Evolutionary conservation across 1,140 invertebrate species (phyloP).

Genomic region (Luehdorfia chinensis): DNA sequence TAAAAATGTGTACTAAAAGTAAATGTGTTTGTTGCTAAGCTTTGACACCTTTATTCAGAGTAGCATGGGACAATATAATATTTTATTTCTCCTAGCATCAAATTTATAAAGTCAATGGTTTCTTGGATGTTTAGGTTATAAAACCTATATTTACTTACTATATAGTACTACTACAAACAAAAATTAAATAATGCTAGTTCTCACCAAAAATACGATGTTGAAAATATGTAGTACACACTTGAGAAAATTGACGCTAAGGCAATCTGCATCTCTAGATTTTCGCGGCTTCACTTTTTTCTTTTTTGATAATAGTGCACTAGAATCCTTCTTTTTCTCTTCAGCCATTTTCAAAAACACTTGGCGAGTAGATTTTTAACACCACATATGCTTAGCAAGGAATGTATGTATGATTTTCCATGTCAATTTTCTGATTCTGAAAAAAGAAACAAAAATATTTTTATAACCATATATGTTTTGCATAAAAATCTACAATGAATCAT

Average conservation of each 20-base stretch:
- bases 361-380: not conserved
- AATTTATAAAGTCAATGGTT: too few species aligned
- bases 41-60: too few species aligned
- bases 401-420: too few species aligned
- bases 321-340: constrained; percentile 67
- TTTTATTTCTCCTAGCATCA: too few species aligned
- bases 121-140: too few species aligned
- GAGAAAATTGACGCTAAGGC: constrained; percentile 86
- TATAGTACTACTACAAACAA: too few species aligned
- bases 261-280: constrained; percentile 82
- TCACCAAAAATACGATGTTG: constrained; percentile 88
- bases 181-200: constrained; percentile 33
- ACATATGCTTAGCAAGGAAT: too few species aligned
- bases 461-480: not conserved
- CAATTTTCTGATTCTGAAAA: constrained; percentile 18
- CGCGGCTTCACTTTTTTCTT: constrained; percentile 68
- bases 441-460: constrained; percentile 17
- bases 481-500: not conserved
- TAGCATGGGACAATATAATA: too few species aligned
- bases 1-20: too few species aligned
- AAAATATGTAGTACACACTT: constrained; percentile 89
- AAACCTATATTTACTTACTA: too few species aligned
- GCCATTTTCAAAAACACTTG: constrained; percentile 42
- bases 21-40: too few species aligned
- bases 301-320: constrained; percentile 51